A percentile compares a stretch with the other conserved stretches of the same genome.
phyloP scores from a whole-genome alignment of 2,797 vertebrate genomes.

The Fratercula arctica region DNA sequence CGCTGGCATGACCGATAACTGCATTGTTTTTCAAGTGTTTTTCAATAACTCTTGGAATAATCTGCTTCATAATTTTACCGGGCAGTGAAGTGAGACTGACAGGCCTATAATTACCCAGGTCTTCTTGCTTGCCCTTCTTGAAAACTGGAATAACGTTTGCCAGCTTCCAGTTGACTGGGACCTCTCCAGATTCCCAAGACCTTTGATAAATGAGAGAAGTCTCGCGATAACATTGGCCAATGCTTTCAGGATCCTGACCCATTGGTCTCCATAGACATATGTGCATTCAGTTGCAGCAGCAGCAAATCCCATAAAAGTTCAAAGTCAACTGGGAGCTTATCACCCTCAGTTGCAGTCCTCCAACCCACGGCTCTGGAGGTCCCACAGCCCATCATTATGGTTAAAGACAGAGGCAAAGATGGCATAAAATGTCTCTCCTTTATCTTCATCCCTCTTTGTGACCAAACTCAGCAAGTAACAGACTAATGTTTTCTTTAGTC shows the following conservation, averaged over 20 bases:
- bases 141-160: neutral
- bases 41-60: neutral
- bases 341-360: neutral
- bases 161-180: neutral
- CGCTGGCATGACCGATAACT: neutral
- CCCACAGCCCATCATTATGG: neutral
- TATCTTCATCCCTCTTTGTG: neutral
- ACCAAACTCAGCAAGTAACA: neutral
- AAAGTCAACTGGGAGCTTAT: neutral
- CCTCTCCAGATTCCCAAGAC: neutral
- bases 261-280: neutral
- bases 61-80: neutral
- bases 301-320: neutral
- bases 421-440: neutral
- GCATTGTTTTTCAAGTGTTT: neutral
- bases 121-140: neutral
- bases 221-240: neutral
- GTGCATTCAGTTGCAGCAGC: neutral
- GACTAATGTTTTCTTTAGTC: neutral
- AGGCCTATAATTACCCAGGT: neutral
- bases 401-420: neutral
- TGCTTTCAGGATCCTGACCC: neutral
- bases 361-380: too few relatives aligned
- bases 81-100: neutral
- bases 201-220: neutral